Evolutionary conservation across 2,888 invertebrate species (phyloP).

Genomic region (Erynnis tages): DNA sequence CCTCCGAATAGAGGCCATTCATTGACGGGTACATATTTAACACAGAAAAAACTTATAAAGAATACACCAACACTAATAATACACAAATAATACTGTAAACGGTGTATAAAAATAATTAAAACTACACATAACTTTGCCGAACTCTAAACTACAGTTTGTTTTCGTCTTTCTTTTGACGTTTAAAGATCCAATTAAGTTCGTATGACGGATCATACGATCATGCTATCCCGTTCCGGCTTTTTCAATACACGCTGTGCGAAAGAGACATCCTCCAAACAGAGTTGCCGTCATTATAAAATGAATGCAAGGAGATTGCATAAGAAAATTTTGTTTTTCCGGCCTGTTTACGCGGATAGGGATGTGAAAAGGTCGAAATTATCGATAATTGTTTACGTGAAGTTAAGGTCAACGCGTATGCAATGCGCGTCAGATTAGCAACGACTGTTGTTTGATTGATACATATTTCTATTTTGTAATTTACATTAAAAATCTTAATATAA

Average conservation of each 20-base stretch:
- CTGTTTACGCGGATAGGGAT: slow-evolving; percentile 32
- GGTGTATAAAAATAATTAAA: slow-evolving; percentile 41
- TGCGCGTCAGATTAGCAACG: not conserved
- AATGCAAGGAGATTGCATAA: slow-evolving; percentile 31
- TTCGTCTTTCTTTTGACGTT: slow-evolving; percentile 53
- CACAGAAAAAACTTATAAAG: slow-evolving; percentile 37
- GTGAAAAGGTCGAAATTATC: slow-evolving; percentile 35
- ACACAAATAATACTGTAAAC: slow-evolving; percentile 37
- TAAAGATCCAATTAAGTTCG: slow-evolving; percentile 50
- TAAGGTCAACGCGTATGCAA: slow-evolving; percentile 10
- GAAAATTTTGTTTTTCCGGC: slow-evolving; percentile 34
- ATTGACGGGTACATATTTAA: slow-evolving; percentile 65
- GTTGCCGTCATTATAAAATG: slow-evolving; percentile 32
- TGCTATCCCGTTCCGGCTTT: slow-evolving; percentile 44
- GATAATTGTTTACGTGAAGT: slow-evolving; percentile 26
- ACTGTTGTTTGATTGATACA: slow-evolving; percentile 1
- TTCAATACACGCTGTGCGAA: slow-evolving; percentile 38
- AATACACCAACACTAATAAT: slow-evolving; percentile 43
- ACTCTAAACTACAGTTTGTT: slow-evolving; percentile 53
- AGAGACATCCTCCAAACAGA: slow-evolving; percentile 41
- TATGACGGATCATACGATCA: slow-evolving; percentile 73
- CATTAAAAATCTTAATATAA: too few species aligned
- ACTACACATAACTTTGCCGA: slow-evolving; percentile 53
- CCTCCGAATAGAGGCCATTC: slow-evolving; percentile 70
- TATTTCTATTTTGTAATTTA: not conserved